Evolutionary conservation across 2,113 vertebrate species (phyloP).

Genomic region (Cromileptes altivelis): DNA sequence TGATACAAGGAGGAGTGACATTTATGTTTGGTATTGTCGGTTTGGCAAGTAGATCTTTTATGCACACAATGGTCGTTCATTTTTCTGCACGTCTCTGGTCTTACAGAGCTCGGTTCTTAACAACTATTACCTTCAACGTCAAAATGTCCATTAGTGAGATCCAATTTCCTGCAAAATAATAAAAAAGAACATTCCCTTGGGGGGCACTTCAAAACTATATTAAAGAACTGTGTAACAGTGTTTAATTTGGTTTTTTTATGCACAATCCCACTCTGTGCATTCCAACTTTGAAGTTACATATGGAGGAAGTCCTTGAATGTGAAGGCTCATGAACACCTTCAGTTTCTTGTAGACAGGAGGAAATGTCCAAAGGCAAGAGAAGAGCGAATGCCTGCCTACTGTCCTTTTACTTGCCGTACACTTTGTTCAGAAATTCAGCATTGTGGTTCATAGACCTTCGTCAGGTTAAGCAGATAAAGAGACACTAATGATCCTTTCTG

Average conservation of each 20-base stretch:
- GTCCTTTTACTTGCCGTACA: too few relatives aligned
- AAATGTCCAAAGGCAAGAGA: too few relatives aligned
- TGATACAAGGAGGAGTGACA: conserved; percentile 27
- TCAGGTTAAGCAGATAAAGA: too few relatives aligned
- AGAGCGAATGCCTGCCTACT: too few relatives aligned
- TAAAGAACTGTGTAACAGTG: conserved; percentile 47
- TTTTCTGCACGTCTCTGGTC: neutral
- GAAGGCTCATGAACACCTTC: too few relatives aligned
- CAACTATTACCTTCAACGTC: conserved; percentile 44
- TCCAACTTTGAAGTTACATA: conserved; percentile 38
- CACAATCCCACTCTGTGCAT: conserved; percentile 26
- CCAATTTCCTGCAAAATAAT: conserved; percentile 59
- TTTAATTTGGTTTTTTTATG: conserved; percentile 59
- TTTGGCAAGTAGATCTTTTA: conserved; percentile 7
- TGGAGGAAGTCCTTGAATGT: neutral
- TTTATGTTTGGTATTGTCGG: conserved; percentile 21
- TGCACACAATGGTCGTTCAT: neutral
- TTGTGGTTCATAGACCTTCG: too few relatives aligned
- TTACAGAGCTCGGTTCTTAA: conserved; percentile 30
- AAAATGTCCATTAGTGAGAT: conserved; percentile 58
- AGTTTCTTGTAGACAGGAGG: too few relatives aligned
- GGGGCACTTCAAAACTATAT: conserved; percentile 58
- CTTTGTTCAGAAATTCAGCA: too few relatives aligned
- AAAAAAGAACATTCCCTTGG: conserved; percentile 39
- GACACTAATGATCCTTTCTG: too few relatives aligned